phyloP scores from a whole-genome alignment of 2,113 vertebrate genomes.

The Marcusenius ussheri region DNA sequence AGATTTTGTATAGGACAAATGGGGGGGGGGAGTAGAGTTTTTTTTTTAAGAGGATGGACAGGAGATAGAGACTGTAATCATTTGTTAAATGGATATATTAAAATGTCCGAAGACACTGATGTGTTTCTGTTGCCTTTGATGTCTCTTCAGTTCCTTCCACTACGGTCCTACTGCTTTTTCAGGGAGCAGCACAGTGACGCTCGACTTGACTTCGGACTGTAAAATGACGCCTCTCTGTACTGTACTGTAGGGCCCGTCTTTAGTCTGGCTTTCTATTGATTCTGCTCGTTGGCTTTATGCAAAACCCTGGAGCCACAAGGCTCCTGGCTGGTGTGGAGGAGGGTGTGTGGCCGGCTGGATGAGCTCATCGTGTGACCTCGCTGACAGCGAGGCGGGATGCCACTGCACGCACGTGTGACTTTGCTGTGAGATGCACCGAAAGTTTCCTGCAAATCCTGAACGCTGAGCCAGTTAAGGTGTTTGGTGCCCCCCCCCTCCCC shows the following conservation, averaged over 20 bases:
- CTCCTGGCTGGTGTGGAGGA: neutral
- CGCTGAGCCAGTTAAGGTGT: constrained; percentile 63
- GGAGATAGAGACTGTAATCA: constrained; percentile 45
- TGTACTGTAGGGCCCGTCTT: neutral
- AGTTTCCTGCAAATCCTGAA: constrained; percentile 68
- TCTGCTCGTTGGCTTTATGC: neutral
- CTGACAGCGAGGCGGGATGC: constrained; percentile 29
- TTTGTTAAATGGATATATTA: constrained; percentile 40
- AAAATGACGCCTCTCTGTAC: neutral
- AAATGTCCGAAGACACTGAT: constrained; percentile 64
- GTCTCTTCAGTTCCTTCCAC: neutral
- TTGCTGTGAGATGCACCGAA: constrained; percentile 53
- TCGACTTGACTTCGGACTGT: neutral
- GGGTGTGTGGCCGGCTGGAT: neutral
- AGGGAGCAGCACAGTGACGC: constrained; percentile 6
- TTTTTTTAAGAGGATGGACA: constrained; percentile 25
- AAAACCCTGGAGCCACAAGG: neutral
- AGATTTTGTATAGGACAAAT: constrained; percentile 22
- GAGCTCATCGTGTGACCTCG: neutral
- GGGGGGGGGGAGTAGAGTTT: constrained; percentile 14
- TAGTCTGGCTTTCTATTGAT: constrained; percentile 10
- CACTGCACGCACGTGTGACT: constrained; percentile 46
- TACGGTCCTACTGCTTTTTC: constrained; percentile 11
- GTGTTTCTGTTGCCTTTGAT: constrained; percentile 41
- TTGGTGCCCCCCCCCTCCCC: neutral